phyloP scores from a whole-genome alignment of 2,113 vertebrate genomes.

The Pycnonotus jocosus region DNA sequence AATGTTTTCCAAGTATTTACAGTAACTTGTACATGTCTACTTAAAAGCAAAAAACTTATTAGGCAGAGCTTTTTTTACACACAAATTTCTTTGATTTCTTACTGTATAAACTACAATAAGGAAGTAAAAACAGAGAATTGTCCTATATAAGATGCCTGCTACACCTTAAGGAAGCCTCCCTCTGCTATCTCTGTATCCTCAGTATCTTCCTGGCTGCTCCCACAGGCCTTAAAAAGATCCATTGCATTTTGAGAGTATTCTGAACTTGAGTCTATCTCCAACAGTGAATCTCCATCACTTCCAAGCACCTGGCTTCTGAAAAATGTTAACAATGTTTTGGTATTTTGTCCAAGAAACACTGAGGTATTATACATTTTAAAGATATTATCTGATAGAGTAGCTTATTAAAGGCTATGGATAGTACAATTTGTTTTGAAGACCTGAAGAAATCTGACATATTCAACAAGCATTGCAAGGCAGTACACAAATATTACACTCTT shows the following conservation, averaged over 20 bases:
- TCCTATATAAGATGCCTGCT: constrained; percentile 38
- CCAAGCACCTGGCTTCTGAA: constrained; percentile 75
- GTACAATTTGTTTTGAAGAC: background rate
- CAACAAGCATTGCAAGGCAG: background rate
- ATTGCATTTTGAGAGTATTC: constrained; percentile 66
- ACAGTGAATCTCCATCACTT: constrained; percentile 76
- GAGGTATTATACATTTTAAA: background rate
- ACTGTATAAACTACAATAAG: background rate
- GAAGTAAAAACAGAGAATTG: background rate
- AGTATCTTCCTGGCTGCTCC: constrained; percentile 69
- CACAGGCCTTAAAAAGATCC: constrained; percentile 68
- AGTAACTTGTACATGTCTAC: background rate
- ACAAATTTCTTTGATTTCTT: background rate
- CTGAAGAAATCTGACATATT: background rate
- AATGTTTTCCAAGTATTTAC: background rate
- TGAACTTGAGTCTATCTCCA: constrained; percentile 79
- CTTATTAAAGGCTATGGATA: background rate
- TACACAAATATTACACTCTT: background rate
- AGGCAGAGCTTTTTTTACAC: background rate
- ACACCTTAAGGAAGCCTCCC: constrained; percentile 64
- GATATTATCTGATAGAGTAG: background rate
- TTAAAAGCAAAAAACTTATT: background rate
- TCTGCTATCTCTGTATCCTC: constrained; percentile 68
- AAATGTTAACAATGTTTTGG: constrained; percentile 62
- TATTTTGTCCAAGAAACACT: constrained; percentile 9